Percentiles rank a stretch among this genome's conserved stretches.
Evolutionary conservation across 2,113 vertebrate species (phyloP).

Genomic region (Zingel zingel): DNA sequence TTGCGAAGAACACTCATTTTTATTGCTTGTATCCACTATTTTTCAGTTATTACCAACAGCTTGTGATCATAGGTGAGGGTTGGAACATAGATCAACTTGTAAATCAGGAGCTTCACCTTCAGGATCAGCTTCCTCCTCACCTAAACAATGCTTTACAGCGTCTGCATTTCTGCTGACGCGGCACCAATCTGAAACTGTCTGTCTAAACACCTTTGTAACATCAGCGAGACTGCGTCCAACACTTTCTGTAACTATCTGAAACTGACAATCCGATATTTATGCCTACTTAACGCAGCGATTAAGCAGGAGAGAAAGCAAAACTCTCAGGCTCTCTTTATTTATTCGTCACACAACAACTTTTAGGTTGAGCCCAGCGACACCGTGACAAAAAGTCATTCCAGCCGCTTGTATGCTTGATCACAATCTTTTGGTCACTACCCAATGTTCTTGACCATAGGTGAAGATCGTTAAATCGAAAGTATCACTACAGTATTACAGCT

Average conservation of each 20-base stretch:
- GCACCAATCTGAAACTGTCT: background rate
- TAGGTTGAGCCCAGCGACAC: background rate
- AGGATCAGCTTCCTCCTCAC: background rate
- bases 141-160: background rate
- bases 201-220: too few relatives aligned
- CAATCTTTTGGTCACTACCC: background rate
- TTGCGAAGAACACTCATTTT: background rate
- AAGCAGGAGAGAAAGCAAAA: too few relatives aligned
- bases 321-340: too few relatives aligned
- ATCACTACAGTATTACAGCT: background rate
- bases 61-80: background rate
- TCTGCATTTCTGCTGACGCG: background rate
- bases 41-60: background rate
- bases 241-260: background rate
- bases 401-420: background rate
- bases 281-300: background rate
- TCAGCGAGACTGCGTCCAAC: background rate
- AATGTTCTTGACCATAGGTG: background rate
- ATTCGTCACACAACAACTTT: too few relatives aligned
- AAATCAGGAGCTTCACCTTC: background rate
- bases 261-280: background rate
- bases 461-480: too few relatives aligned
- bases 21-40: background rate
- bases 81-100: background rate
- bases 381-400: background rate